Percentiles rank a stretch among this genome's conserved stretches.
Evolutionary conservation across 2,113 vertebrate species (phyloP).

Genomic region (Himantopus leucocephalus): DNA sequence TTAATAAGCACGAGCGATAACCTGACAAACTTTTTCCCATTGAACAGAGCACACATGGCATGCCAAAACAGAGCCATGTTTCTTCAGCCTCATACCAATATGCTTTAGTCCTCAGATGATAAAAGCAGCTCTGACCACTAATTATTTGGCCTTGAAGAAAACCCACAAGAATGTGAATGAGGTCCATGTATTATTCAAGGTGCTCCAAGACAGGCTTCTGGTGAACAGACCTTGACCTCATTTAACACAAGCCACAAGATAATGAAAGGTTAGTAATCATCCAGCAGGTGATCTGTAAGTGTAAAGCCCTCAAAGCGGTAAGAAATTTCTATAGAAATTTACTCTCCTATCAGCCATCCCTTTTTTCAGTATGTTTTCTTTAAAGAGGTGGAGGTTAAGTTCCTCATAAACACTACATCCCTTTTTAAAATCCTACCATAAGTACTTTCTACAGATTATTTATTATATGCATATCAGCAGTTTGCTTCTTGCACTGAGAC

Average conservation of each 20-base stretch:
- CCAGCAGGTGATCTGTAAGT: neutral
- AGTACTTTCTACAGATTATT: neutral
- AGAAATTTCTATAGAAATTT: neutral
- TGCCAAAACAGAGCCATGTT: neutral
- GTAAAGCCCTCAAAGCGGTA: neutral
- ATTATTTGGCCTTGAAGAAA: neutral
- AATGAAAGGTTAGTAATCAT: neutral
- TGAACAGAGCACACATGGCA: neutral
- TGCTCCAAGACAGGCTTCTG: neutral
- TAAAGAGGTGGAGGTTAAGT: neutral
- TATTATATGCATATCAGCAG: neutral
- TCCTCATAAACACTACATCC: neutral
- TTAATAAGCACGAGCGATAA: neutral
- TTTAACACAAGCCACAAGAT: neutral
- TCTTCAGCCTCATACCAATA: neutral
- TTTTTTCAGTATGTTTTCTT: neutral
- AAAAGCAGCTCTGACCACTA: neutral
- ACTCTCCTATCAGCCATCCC: neutral
- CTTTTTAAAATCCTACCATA: neutral
- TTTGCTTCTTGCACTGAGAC: neutral
- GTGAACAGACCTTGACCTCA: neutral
- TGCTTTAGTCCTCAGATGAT: neutral
- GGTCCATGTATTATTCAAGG: neutral
- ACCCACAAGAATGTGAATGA: neutral
- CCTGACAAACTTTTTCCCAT: neutral